Base-by-base conservation (phyloP, 2,113 vertebrate genomes). In the Eurypyga helias region DNA sequence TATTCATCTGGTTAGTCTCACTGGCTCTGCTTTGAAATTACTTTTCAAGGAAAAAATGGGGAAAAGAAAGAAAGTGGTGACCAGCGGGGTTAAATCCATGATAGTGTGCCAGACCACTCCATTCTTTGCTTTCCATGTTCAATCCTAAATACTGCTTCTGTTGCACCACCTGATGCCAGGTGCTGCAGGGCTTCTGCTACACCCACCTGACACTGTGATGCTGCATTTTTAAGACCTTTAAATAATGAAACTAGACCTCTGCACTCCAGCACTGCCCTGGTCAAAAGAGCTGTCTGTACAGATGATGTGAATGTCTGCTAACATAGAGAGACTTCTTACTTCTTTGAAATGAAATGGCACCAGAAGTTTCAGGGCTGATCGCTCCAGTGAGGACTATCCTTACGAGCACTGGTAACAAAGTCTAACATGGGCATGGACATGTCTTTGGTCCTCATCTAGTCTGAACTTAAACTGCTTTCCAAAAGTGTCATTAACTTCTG, bases 121-220 rank as follows among this genome's bases (percentile, higher is more conserved):
- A 33, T 49, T 71, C 90, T 95, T 84, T 84, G 16, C 46, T 83
- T 95, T 86, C 43, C 26, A 60, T 54, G 46, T 88, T 93, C 49
- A 87, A 55, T 83, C 36, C 43, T 87, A 69, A 95, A 69, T 36
- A 83, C 36, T 48, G 84, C 64, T 89, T 3, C 1, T 52, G 73
- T 64, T 80, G 54, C 79, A 91, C 73, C 97, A 97, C 96, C 97
- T 97, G 97, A 96, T 97, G 69, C 94, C 96, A 96, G 77, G 55
- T 77, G 95, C 97, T 96, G 64, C 93, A 87, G 95, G 97, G 96
- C 81, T 92, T 95, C 82, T 93, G 49, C 80, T 88, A 36, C 46
- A 94, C 80, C 41, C 86, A 95, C 83, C 88, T 97, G 96, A 95
- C 94, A 85, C 34, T 73, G 75, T 81, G 81, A 75, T 87, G 62